Conservation (phyloP, 2,113 vertebrate species). For the Ochotona curzoniae region DNA sequence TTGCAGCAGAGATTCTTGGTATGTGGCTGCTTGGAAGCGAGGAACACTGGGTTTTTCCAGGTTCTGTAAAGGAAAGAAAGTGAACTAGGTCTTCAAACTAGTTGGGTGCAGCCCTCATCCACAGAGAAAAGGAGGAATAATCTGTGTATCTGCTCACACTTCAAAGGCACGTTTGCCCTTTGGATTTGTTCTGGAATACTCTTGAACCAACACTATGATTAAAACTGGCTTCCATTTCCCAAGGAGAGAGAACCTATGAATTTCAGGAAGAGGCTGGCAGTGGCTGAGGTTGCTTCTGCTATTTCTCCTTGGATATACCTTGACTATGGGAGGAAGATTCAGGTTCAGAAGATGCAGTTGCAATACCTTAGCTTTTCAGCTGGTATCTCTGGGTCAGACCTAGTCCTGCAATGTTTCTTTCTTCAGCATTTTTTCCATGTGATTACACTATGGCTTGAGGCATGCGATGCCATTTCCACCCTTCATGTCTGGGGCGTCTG, state of each 20-base stretch:
- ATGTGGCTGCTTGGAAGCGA: not conserved
- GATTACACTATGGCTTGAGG: not conserved
- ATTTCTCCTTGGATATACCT: not conserved
- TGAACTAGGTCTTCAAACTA: slow-evolving; percentile 17
- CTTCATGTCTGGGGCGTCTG: not conserved
- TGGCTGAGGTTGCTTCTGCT: not conserved
- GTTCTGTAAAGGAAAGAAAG: slow-evolving; percentile 33
- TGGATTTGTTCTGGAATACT: slow-evolving; percentile 26
- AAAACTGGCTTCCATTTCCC: slow-evolving; percentile 17
- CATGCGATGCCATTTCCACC: not conserved
- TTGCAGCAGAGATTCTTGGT: slow-evolving; percentile 24
- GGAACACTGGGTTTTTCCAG: slow-evolving; percentile 23
- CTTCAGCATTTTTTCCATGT: slow-evolving; percentile 22
- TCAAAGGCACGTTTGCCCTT: not conserved
- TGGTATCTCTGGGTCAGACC: not conserved
- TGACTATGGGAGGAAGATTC: not conserved
- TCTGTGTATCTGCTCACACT: not conserved
- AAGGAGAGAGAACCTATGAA: not conserved
- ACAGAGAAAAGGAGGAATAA: not conserved
- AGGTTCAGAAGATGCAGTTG: not conserved
- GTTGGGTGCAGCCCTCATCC: not conserved
- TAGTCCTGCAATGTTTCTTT: slow-evolving; percentile 39
- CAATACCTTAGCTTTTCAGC: not conserved
- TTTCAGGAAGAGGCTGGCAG: not conserved
- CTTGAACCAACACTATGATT: not conserved